A percentile compares a stretch with the other conserved stretches of the same genome.
Conservation (phyloP, 2,797 vertebrate species). For the Xyrichtys novacula region DNA sequence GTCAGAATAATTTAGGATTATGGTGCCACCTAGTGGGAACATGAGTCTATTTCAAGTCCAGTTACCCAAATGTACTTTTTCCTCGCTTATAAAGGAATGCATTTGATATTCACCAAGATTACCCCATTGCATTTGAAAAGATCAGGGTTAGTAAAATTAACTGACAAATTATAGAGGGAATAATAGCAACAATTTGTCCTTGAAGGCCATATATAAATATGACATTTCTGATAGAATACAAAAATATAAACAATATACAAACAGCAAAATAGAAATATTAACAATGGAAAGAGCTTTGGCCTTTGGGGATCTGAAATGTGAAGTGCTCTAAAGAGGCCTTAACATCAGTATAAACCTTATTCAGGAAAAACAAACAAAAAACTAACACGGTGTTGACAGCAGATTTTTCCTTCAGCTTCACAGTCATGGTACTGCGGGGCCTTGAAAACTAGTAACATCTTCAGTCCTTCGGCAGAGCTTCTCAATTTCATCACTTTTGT, state of each 20-base stretch:
- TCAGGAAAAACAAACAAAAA: no score
- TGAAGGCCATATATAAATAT: constrained; percentile 60
- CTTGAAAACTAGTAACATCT: constrained; percentile 92
- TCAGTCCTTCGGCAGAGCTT: constrained; percentile 93
- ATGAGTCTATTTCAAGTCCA: no score
- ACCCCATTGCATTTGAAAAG: no score
- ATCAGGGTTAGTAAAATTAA: constrained; percentile 47
- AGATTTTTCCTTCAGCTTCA: constrained; percentile 90
- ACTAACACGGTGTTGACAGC: constrained; percentile 90
- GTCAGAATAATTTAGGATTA: no score
- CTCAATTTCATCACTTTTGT: constrained; percentile 88
- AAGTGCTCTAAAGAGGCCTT: constrained; percentile 84
- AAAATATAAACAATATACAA: constrained; percentile 48
- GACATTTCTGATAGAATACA: constrained; percentile 54
- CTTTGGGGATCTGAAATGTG: constrained; percentile 87
- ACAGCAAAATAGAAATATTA: constrained; percentile 63
- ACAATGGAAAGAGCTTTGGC: constrained; percentile 89
- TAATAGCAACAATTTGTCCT: constrained; percentile 27
- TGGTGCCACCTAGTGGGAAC: no score
- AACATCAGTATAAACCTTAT: no score
- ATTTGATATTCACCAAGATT: no score
- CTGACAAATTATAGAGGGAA: constrained; percentile 54
- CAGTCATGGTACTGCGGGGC: constrained; percentile 92
- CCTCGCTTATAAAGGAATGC: no score
- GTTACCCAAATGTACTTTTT: no score